Conservation (phyloP, 1,140 invertebrate genomes). For the Laodelphax striatellus region DNA sequence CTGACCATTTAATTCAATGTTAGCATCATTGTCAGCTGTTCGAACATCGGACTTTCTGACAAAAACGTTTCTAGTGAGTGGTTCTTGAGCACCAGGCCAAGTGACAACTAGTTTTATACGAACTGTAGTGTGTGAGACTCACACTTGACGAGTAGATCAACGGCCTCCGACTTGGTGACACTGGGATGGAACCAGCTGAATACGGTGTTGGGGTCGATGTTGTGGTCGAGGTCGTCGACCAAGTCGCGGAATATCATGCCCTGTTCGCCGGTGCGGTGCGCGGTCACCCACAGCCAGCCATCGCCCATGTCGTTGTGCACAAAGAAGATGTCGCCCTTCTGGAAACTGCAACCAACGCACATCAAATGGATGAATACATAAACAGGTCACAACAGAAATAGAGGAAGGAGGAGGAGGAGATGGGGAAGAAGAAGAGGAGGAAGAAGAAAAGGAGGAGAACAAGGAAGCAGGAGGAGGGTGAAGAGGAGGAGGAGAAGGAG, state of each 20-base stretch:
- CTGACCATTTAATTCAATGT: too few species aligned
- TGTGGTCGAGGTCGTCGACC: conserved; percentile 86
- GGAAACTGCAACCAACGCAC: conserved; percentile 52
- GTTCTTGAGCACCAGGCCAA: too few species aligned
- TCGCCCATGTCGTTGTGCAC: conserved; percentile 96
- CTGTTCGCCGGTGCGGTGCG: conserved; percentile 88
- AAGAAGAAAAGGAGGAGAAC: too few species aligned
- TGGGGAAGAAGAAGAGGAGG: too few species aligned
- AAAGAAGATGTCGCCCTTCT: conserved; percentile 95
- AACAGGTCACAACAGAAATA: too few species aligned
- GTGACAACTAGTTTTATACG: too few species aligned
- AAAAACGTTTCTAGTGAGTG: too few species aligned
- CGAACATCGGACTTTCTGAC: too few species aligned
- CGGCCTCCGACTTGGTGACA: conserved; percentile 91
- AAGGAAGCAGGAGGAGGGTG: too few species aligned
- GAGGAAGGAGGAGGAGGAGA: too few species aligned
- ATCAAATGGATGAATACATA: conserved; percentile 2
- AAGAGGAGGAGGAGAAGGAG: too few species aligned
- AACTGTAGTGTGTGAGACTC: conserved; percentile 10
- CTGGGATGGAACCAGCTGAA: conserved; percentile 97
- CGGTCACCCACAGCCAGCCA: conserved; percentile 95
- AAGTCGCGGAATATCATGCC: conserved; percentile 92
- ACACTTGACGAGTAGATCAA: conserved; percentile 90
- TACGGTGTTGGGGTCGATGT: conserved; percentile 93
- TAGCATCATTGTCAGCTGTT: too few species aligned